phyloP scores from a whole-genome alignment of 2,888 invertebrate species.

The Galerucella calmariensis region DNA sequence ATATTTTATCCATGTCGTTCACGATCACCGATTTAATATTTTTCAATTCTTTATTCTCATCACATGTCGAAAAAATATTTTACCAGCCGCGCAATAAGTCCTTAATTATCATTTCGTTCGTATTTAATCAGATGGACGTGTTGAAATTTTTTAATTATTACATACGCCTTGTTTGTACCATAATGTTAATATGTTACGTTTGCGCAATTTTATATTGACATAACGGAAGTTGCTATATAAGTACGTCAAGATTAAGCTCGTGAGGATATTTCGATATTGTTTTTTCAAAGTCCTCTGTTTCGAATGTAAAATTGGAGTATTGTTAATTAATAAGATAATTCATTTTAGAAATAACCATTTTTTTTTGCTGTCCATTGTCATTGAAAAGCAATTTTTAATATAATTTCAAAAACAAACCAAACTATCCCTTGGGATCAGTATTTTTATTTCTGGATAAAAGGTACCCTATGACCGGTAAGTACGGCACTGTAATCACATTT shows the following conservation, averaged over 20 bases:
- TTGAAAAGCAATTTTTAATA: no score
- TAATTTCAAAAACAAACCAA: no score
- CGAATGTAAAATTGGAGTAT: background rate
- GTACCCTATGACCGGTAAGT: no score
- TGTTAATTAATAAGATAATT: background rate
- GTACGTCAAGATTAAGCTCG: slow-evolving; percentile 24
- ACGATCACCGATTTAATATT: slow-evolving; percentile 7
- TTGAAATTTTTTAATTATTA: slow-evolving; percentile 39
- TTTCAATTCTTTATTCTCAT: slow-evolving; percentile 20
- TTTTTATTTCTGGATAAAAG: no score
- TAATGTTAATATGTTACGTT: slow-evolving; percentile 28
- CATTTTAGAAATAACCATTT: background rate
- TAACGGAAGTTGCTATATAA: slow-evolving; percentile 36
- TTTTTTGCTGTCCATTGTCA: background rate
- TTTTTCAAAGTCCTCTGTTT: slow-evolving; percentile 9
- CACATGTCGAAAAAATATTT: slow-evolving; percentile 25
- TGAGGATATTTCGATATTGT: slow-evolving; percentile 31
- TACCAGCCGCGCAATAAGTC: slow-evolving; percentile 25
- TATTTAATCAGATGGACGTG: slow-evolving; percentile 34
- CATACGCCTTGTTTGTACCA: slow-evolving; percentile 32
- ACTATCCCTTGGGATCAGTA: no score
- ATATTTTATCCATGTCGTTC: slow-evolving; percentile 20
- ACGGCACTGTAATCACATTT: no score
- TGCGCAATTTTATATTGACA: slow-evolving; percentile 22
- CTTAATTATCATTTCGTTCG: slow-evolving; percentile 31